Base-by-base conservation (phyloP, 92 coral and sea anemone genomes). In the Umimayanthus chanpuru region DNA sequence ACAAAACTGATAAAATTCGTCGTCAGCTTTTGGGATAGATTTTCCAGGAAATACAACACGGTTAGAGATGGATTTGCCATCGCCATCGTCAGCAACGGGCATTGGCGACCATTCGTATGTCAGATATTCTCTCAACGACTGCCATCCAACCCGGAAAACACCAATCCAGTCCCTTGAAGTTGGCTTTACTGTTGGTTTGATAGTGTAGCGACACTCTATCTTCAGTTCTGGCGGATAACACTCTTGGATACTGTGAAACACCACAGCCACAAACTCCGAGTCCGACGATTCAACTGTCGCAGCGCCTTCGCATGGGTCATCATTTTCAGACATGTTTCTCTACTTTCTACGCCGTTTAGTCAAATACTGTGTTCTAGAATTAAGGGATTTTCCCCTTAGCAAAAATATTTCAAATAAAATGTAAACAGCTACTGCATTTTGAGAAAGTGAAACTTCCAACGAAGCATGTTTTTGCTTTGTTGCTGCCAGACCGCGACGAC, bases 121-220 rank as follows among this genome's bases (percentile, higher is more conserved):
- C 85, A 91, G 94, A 82, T 95, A 93, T 64, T 97, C 99, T 20
- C 92, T 93, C 43, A 94, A 90, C 29, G 94, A 92, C 90, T 95
- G 99, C 99, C 99, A 97, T 5, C 99, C 99, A 26, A 97, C 99
- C 90, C 93, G 96, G 87, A 94, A 97, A 56, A 97, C 86, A 73
- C 99, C 99, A 82, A 97, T 94, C 99, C 99, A 97, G 86, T 97
- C 99, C 77, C 92, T 93, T 30, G 96, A 88, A 41, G 94, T 74
- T 36, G 97, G 94, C 68, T 89, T 94, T 16, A 97, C 99, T 49
- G 95, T 95, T 29, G 93, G 41, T 74, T 97, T 97, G 77, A 97
- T 97, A 16, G 96, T 95, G 73, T 92, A 97, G 79, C 95, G 93
- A 85, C 99, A 97, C 89, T 96, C 97, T 68, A 97, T 94, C 70